phyloP scores from a whole-genome alignment of 2,113 vertebrate species.

The Tretioscincus oriximinensis region DNA sequence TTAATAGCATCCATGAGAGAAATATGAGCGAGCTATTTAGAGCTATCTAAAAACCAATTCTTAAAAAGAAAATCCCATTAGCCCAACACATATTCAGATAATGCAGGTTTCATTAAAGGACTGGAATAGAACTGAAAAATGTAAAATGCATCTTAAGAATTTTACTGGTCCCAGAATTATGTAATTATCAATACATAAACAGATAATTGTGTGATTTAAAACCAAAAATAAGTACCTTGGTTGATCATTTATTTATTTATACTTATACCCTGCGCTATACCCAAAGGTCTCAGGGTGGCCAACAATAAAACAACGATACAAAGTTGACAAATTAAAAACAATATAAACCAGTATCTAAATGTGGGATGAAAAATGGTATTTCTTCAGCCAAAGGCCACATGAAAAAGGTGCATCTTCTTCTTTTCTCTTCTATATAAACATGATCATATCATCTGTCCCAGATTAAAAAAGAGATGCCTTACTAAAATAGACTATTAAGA shows the following conservation, averaged over 20 bases:
- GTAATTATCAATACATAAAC: background rate
- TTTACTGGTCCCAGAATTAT: background rate
- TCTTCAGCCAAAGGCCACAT: no score
- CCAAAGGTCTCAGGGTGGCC: no score
- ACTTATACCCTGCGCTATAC: no score
- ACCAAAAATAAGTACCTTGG: no score
- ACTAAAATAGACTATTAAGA: background rate
- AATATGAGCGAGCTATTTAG: background rate
- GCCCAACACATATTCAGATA: background rate
- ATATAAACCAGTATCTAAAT: no score
- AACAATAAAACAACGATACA: no score
- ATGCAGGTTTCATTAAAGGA: background rate
- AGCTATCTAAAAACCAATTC: background rate
- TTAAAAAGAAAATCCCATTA: background rate
- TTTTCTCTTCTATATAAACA: background rate
- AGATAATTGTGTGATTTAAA: no score
- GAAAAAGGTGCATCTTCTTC: no score
- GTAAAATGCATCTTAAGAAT: background rate
- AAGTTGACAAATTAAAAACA: no score
- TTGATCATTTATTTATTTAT: no score
- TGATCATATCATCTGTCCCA: background rate
- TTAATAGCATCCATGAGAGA: background rate
- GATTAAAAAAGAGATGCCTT: background rate
- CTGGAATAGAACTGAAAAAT: background rate
- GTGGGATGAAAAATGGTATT: no score